Evolutionary conservation across 2,113 vertebrate species (phyloP).

Genomic region (Ictidomys tridecemlineatus): DNA sequence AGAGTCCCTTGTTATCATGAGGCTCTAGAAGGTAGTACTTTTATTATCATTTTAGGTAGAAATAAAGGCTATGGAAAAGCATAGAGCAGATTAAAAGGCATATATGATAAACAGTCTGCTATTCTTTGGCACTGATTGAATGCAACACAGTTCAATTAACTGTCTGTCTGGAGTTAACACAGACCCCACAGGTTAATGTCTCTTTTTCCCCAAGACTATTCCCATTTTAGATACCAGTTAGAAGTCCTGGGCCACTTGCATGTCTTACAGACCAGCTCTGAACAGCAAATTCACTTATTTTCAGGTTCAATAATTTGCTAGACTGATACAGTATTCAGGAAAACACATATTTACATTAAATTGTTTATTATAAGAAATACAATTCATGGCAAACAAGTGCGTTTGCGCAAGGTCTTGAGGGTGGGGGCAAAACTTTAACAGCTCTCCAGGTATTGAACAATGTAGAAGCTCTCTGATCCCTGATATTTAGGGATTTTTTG

Average conservation of each 20-base stretch:
- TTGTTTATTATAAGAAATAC: not conserved
- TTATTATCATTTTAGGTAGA: not conserved
- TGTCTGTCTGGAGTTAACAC: not conserved
- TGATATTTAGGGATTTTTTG: not conserved
- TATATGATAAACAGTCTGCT: not conserved
- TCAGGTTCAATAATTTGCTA: not conserved
- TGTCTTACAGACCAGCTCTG: not conserved
- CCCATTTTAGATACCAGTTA: not conserved
- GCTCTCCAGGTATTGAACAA: not conserved
- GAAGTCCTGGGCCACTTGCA: not conserved
- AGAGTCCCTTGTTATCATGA: not conserved
- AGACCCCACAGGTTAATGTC: not conserved
- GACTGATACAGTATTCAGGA: not conserved
- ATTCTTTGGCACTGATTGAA: not conserved
- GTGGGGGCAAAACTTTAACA: not conserved
- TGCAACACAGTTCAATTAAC: too few relatives aligned
- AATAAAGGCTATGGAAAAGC: not conserved
- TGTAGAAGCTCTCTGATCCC: not conserved
- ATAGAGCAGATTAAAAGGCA: not conserved
- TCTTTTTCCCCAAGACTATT: not conserved
- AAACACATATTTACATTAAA: not conserved
- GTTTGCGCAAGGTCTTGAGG: accelerated
- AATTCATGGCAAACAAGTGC: not conserved
- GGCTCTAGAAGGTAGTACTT: not conserved
- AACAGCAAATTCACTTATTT: not conserved